A percentile compares a stretch with the other conserved stretches of the same genome.
phyloP scores from a whole-genome alignment of 1,140 invertebrate species.

The Kradibia gibbosae region DNA sequence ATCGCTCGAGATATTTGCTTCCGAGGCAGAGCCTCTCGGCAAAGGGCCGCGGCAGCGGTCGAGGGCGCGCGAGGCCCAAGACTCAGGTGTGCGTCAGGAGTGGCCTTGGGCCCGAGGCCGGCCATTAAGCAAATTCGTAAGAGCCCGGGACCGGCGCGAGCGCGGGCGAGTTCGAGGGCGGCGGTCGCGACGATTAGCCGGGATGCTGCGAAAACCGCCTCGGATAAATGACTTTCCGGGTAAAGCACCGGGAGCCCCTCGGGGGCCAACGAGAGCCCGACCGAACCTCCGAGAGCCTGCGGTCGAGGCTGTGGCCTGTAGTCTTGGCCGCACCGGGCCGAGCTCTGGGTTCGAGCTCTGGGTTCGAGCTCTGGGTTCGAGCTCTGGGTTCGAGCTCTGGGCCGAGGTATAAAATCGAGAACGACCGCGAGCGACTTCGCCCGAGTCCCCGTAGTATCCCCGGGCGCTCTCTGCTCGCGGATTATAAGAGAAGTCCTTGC shows the following conservation, averaged over 20 bases:
- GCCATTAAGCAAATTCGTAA: conserved; percentile 37
- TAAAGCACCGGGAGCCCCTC: conserved; percentile 33
- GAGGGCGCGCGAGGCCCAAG: background rate
- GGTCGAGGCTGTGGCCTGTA: no score
- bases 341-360: no score
- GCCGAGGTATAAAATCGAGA: background rate
- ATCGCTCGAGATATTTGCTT: conserved; percentile 18
- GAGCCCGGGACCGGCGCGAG: no score
- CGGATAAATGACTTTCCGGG: conserved; percentile 48
- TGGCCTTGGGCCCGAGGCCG: conserved; percentile 30
- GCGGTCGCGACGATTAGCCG: conserved; percentile 17
- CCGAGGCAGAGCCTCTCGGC: background rate
- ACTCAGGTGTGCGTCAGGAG: background rate
- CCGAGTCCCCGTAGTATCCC: conserved; percentile 31
- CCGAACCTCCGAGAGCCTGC: no score
- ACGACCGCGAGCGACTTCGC: background rate
- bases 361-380: background rate
- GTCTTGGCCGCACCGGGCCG: no score
- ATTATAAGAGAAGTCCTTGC: conserved; percentile 49
- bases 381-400: background rate
- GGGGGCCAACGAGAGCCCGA: no score
- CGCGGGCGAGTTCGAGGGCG: background rate
- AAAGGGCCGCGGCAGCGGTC: background rate
- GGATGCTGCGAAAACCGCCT: conserved; percentile 14
- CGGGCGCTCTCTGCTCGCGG: conserved; percentile 15